These are phyloP conservation scores for Corydoras sp. DNA, from an alignment of 2,113 vertebrate species.

Conservation along the genomic window DNA sequence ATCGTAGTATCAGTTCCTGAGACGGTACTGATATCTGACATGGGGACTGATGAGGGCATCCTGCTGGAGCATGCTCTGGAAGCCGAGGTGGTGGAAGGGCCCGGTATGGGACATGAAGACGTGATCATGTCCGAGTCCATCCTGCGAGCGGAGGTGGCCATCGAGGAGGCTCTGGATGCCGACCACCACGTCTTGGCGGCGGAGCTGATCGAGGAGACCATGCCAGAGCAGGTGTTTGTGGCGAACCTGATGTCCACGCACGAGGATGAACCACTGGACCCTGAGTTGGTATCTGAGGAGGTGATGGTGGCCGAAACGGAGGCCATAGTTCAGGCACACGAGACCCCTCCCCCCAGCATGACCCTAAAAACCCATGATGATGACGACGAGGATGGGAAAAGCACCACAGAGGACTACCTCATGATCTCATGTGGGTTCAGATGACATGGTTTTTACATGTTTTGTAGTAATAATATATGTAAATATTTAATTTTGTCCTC, in stretches of 20 bases:
- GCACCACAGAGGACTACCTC: constrained; percentile 93
- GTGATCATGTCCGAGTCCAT: constrained; percentile 86
- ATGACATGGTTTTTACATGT: background rate
- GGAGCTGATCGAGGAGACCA: constrained; percentile 75
- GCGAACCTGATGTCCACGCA: constrained; percentile 83
- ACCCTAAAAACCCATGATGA: constrained; percentile 77
- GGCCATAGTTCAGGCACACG: constrained; percentile 79
- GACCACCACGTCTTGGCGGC: constrained; percentile 80
- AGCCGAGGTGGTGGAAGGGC: constrained; percentile 60
- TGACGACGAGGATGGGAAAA: constrained; percentile 85
- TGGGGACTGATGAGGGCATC: constrained; percentile 85
- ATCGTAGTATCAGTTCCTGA: constrained; percentile 97
- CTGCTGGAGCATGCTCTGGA: constrained; percentile 86
- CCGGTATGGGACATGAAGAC: constrained; percentile 61
- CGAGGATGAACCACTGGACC: constrained; percentile 80
- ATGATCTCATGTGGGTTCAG: constrained; percentile 88
- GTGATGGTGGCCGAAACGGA: constrained; percentile 86
- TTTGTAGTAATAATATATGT: background rate
- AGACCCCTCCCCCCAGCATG: constrained; percentile 76
- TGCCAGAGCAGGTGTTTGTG: constrained; percentile 93
- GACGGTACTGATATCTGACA: constrained; percentile 91
- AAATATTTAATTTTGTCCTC: constrained; percentile 41
- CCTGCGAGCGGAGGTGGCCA: constrained; percentile 84
- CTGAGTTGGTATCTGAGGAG: constrained; percentile 87
- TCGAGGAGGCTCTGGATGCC: constrained; percentile 84